Evolutionary conservation across 1,140 invertebrate genomes (phyloP).

Genomic region (Hypothenemus hampei): DNA sequence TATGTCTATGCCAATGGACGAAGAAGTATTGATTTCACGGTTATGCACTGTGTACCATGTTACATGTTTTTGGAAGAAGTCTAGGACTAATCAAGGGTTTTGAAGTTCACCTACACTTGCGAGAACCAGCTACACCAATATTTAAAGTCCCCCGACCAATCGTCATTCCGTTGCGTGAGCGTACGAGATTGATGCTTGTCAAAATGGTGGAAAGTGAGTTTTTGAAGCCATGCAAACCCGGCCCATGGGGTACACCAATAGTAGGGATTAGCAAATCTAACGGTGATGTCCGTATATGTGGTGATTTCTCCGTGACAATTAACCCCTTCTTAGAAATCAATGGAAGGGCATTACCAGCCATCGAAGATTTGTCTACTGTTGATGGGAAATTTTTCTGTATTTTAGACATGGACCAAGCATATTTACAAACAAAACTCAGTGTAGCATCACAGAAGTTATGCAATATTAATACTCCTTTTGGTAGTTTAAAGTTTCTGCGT

Average conservation of each 20-base stretch:
- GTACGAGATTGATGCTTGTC: no score
- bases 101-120: no score
- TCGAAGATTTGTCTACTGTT: conserved; percentile 39
- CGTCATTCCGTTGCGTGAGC: no score
- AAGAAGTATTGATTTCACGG: no score
- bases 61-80: no score
- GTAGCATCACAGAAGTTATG: conserved; percentile 25
- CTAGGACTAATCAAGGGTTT: no score
- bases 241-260: conserved; percentile 46
- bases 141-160: no score
- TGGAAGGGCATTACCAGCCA: conserved; percentile 31
- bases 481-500: conserved; percentile 29
- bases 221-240: no score
- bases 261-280: conserved; percentile 48
- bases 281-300: conserved; percentile 37
- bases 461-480: conserved; percentile 29
- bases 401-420: conserved; percentile 44
- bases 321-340: conserved; percentile 32
- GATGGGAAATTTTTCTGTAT: conserved; percentile 39
- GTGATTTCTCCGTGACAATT: conserved; percentile 34
- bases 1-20: no score
- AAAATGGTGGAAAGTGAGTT: no score
- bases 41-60: no score
- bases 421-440: conserved; percentile 42
- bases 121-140: no score